These are phyloP conservation scores for Phataginus tetradactyla DNA, from an alignment of 2,797 vertebrate species.

Conservation along the genomic window DNA sequence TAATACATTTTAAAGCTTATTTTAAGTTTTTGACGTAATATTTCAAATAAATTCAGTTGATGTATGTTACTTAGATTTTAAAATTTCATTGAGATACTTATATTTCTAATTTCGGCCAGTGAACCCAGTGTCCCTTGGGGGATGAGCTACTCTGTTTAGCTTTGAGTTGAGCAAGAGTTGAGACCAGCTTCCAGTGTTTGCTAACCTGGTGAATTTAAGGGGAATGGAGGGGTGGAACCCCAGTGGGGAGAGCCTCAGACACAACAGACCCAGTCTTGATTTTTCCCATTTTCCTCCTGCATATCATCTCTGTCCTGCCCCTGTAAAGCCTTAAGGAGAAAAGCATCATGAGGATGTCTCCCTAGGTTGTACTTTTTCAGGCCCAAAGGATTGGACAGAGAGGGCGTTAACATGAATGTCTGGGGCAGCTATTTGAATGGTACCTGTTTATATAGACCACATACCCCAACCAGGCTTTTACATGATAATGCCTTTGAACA, in stretches of 20 bases:
- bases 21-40: background rate
- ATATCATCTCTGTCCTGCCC: background rate
- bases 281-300: background rate
- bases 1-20: background rate
- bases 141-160: background rate
- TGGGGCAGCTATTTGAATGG: background rate
- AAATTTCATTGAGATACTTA: background rate
- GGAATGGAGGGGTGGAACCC: background rate
- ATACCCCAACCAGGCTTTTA: background rate
- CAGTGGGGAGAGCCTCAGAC: background rate
- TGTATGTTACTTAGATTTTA: background rate
- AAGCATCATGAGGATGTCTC: background rate
- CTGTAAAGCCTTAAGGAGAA: background rate
- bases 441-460: background rate
- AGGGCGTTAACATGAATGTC: background rate
- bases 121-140: background rate
- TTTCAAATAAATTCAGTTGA: background rate
- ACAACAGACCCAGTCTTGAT: background rate
- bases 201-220: background rate
- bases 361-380: background rate
- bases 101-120: background rate
- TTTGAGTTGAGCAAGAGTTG: background rate
- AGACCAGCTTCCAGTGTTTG: background rate
- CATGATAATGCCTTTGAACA: background rate
- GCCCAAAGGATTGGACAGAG: background rate